Evolutionary conservation across 1,140 invertebrate species (phyloP), one percentile per base, ranked within the genome.

Genomic region (Ceratoteleas bidentatus): DNA sequence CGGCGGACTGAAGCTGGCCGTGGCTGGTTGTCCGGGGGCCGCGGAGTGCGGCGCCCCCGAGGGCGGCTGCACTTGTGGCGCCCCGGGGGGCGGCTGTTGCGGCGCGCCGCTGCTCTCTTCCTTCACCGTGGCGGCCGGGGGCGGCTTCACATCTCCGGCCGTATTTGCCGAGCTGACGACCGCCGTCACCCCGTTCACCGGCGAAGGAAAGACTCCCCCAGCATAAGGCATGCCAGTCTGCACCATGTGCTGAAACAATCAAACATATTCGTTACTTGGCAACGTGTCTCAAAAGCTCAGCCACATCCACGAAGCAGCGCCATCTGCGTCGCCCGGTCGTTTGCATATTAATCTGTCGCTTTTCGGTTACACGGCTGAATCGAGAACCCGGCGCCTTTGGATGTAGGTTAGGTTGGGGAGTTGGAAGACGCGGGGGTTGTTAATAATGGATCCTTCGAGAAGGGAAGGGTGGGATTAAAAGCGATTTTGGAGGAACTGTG

Each of bases 211-310:
- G 93, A 96, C 91, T 93, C 93, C 92, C 94, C 93, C 92, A 95
- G 95, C 93, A 95, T 95, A 97, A 88, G 96, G 96, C 91, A 97
- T 97, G 86, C 96, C 96, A 93, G 96, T 96, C 93, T 97, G 96
- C 93, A 98, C 97, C 96, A 98, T 97, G 94, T 98, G 97, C 97
- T 98, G 94, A 14, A 96, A 96, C 78, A 91, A 87, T 85, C 91
- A 92, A 83, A 79, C 52, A 70, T 52, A 69, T 62, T 56, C 32
- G 57, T 76, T 69, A 69, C 57, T 68, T 76, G 43, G 50, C 53
- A 73, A 76, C 45, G 33, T 69, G 50, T 72, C 47, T 24, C 24
- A 24, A 24, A 24, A 24, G 24, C 24, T 24, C 24, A 24, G 1
- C 24, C 24, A 2, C 24, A 24, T 24, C 24, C 4, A 24, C 24